Base-by-base conservation (phyloP, 2,113 vertebrate species). In the Vombatus ursinus region DNA sequence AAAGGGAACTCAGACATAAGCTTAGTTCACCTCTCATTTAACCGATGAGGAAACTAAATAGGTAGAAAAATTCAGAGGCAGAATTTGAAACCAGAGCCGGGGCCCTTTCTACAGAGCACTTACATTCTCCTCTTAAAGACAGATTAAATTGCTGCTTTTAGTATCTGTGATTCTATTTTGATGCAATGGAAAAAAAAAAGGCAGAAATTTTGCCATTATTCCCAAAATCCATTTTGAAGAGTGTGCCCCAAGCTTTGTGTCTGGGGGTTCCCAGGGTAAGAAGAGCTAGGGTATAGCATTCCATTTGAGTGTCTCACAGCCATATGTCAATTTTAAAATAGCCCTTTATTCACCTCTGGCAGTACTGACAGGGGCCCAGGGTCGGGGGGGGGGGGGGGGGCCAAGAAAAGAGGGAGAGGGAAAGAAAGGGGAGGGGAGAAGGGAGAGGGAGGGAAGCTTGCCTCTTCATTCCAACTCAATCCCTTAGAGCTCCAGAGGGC, bases 321-420 rank as follows among this genome's bases (percentile, higher is more conserved):
- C 47, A 97, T 93, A 91, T 77, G 90, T 24, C 94, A 23, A 54
- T 23, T 50, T 54, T 22, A 26, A 11, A 26, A n/a, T 14, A 84
- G 52, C 12, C 49, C 89, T 92, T 93, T 31, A 50, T 19, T 54
- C n/a, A 51, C 49, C 51, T 94, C 92, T 48, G 19, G 52, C 47
- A 0, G 0, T 53, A 96, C 54, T 23, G 50, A 93, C 8, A 0
- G 19, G 53, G 16, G 61, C 84, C 93, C 6, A 6, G 93, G 94
- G 50, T 91, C 24, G 53, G 91, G 94, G 92, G 94, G 50, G n/a
- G n/a, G n/a, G n/a, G 89, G 11, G 53, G 90, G 94, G 52, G 53
- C 91, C 2, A 0, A 16, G 0, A 0, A 93, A 92, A 44, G 31
- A 19, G 19, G 68, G 19, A 6, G 26, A 19, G 7, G 31, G 19